Base-by-base conservation (phyloP, 2,113 vertebrate species). In the Montifringilla adamsi region DNA sequence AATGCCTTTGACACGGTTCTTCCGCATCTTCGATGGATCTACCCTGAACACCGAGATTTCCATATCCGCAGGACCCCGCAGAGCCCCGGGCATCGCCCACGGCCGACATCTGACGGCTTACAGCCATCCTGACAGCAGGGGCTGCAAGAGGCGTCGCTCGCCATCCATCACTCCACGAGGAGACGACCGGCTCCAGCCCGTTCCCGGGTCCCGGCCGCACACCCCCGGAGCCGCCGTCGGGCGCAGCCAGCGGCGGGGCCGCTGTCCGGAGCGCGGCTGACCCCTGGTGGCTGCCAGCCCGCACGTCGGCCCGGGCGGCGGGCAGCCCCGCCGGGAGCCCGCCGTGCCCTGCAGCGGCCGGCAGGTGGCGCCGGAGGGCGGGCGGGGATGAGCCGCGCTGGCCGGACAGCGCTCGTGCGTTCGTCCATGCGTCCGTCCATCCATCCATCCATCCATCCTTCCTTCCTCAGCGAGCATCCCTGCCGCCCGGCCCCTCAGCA, bases 261-360 rank as follows among this genome's bases (percentile, higher is more conserved):
- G 52, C 90, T 95, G 86, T 83, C 84, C 74, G 93, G 96, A 96
- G 64, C 95, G 69, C 94, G 97, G 84, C 97, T 98, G 98, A 97
- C 98, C 96, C 95, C 97, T 97, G 73, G 95, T 55, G 96, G 94
- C 82, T 69, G 49, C 82, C 39, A 10, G 68, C 3, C 50, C 70
- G 35, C 67, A 69, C 7, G n/a, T 43, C 60, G 41, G 41, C 39
- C n/a, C n/a, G n/a, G n/a, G n/a, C n/a, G n/a, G n/a, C 11, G 44
- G 44, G 53, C 53, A 55, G 19, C 11, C 28, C 52, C 52, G 52
- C 52, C 28, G 28, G 52, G 52, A 12, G 52, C 53, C 53, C 30
- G 53, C 53, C 18, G 53, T 20, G 30, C 53, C 52, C 53, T 7
- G 60, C 17, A 21, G 55, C 20, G 55, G 55, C 55, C 55, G 31